These are phyloP conservation scores for Lepetodrilus schrolli DNA, from an alignment of 2,888 invertebrate species.

Conservation along the genomic window DNA sequence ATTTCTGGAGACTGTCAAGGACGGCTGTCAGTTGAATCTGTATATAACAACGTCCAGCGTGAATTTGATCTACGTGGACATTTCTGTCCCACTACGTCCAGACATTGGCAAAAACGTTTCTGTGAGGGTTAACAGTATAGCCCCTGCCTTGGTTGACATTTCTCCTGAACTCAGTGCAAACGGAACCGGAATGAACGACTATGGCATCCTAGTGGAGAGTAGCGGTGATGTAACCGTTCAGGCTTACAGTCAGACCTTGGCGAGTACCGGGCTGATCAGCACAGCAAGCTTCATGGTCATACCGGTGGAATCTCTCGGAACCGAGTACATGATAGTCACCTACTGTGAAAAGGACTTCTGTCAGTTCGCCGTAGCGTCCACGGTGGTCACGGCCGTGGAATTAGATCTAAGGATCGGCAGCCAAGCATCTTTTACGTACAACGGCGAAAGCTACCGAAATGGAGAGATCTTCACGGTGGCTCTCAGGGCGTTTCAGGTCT, in stretches of 20 bases:
- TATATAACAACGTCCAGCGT: not conserved
- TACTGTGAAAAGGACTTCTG: constrained; percentile 2
- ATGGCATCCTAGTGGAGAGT: not conserved
- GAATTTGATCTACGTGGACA: not conserved
- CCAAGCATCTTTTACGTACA: not conserved
- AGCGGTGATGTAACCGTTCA: not conserved
- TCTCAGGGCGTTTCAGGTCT: not conserved
- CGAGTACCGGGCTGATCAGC: not conserved
- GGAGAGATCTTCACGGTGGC: not conserved
- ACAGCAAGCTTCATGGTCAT: not conserved
- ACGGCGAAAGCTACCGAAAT: not conserved
- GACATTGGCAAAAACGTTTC: not conserved
- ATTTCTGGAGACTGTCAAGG: not conserved
- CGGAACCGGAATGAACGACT: not conserved
- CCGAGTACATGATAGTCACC: not conserved
- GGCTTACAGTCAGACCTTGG: not conserved
- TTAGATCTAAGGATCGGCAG: not conserved
- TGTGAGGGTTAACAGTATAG: not conserved
- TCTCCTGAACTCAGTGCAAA: not conserved
- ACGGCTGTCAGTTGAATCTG: not conserved
- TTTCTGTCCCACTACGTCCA: not conserved
- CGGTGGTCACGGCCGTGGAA: not conserved
- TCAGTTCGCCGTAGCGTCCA: not conserved
- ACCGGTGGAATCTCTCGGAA: not conserved
- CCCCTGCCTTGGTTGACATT: not conserved